A percentile compares a stretch with the other conserved stretches of the same genome.
Conservation (phyloP, 2,888 invertebrate species). For the Heteromurus nitidus region DNA sequence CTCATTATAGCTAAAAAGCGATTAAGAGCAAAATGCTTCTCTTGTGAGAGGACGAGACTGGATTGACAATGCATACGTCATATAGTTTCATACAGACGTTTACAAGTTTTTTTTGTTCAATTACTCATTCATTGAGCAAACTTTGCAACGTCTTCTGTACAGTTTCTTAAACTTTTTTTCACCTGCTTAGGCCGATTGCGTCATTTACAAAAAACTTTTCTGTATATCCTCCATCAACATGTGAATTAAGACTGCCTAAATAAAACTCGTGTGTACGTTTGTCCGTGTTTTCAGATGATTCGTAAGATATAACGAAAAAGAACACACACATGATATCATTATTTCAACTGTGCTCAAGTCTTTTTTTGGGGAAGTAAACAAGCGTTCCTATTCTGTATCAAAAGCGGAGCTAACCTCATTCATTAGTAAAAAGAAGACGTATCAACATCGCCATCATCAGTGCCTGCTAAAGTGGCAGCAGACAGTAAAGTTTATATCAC, state of each 20-base stretch:
- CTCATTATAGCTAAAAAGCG: conserved; percentile 3
- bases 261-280: no score
- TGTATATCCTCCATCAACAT: background rate
- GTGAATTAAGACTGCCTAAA: background rate
- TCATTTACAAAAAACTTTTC: no score
- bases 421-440: background rate
- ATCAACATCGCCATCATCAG: background rate
- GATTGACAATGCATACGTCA: conserved; percentile 31
- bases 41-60: conserved; percentile 30
- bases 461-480: no score
- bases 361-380: conserved; percentile 3
- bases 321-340: conserved; percentile 11
- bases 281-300: no score
- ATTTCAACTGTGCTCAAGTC: conserved; percentile 1
- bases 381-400: conserved; percentile 1
- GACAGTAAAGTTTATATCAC: no score
- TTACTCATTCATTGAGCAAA: conserved; percentile 6
- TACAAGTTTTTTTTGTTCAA: conserved; percentile 21
- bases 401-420: conserved; percentile 10
- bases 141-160: background rate
- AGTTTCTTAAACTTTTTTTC: background rate
- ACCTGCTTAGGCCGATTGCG: background rate
- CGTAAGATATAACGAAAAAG: no score
- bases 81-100: conserved; percentile 24
- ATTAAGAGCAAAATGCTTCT: conserved; percentile 24